phyloP scores from a whole-genome alignment of 1,140 invertebrate genomes.

The Drosophila littoralis region DNA sequence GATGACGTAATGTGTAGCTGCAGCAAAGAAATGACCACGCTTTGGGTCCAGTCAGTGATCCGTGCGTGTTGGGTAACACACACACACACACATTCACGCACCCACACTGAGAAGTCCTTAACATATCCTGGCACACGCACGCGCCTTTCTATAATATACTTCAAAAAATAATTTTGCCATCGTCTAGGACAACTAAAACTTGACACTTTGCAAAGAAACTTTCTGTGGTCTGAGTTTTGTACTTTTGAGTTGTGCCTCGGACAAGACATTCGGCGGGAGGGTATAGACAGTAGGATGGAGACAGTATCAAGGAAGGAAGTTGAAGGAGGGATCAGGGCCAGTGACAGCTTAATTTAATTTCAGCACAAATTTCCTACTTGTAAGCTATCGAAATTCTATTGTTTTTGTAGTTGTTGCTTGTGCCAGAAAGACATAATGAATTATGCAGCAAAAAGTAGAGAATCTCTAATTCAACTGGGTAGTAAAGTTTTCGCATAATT shows the following conservation, averaged over 20 bases:
- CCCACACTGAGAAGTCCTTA: slow-evolving; percentile 10
- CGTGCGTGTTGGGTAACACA: slow-evolving; percentile 18
- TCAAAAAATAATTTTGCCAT: slow-evolving; percentile 77
- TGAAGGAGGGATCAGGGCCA: slow-evolving; percentile 22
- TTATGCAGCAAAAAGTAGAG: slow-evolving; percentile 61
- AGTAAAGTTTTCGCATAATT: slow-evolving; percentile 65
- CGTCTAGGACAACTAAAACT: slow-evolving; percentile 79
- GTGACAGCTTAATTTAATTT: slow-evolving; percentile 79
- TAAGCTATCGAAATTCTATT: slow-evolving; percentile 62
- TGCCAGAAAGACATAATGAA: slow-evolving; percentile 59
- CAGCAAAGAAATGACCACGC: slow-evolving; percentile 5
- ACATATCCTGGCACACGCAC: slow-evolving; percentile 47
- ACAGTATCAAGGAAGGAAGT: background rate
- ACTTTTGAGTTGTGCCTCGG: slow-evolving; percentile 26
- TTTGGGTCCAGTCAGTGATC: slow-evolving; percentile 22
- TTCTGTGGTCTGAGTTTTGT: slow-evolving; percentile 74
- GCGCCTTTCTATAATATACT: slow-evolving; percentile 68
- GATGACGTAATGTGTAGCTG: slow-evolving; percentile 33
- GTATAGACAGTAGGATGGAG: background rate
- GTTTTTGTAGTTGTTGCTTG: slow-evolving; percentile 39
- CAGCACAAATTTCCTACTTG: slow-evolving; percentile 72
- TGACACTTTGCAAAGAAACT: slow-evolving; percentile 79
- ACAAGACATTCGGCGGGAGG: background rate
- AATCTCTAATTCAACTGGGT: slow-evolving; percentile 39
- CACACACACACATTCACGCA: slow-evolving; percentile 14